Evolutionary conservation across 2,113 vertebrate genomes (phyloP), one percentile per base, ranked within the genome.

Genomic region (Hydropotes inermis): DNA sequence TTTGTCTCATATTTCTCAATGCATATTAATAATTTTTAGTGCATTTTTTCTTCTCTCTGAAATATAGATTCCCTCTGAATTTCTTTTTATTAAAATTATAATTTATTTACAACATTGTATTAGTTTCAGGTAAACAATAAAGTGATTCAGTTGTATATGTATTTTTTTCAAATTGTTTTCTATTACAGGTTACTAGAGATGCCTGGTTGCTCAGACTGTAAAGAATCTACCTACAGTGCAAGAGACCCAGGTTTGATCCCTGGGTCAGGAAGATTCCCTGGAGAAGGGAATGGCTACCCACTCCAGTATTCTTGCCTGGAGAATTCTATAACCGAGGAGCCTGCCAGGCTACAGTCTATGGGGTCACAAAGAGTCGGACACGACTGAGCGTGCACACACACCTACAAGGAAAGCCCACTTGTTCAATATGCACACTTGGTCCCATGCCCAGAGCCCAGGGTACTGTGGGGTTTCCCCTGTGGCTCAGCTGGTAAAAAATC

Each of bases 311-410:
- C 67, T 70, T 70, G 17, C 67, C 19, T 70, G 67, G 67, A 70
- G 67, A 70, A 70, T 70, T 70, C n/a, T 70, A 12, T 70, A 70
- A 70, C n/a, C 12, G 67, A 70, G 10, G n/a, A 70, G n/a, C 10
- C n/a, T 70, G n/a, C n/a, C 0, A 0, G 67, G 67, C n/a, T 23
- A 39, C 10, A 70, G 10, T 70, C 67, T 10, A 23, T 23, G n/a
- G 67, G 2, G n/a, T 70, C 67, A 39, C 67, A 70, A 39, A 70
- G 67, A 70, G 19, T 39, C 1, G 2, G 67, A 70, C 67, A 70
- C 2, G 2, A 39, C 67, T 39, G n/a, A 70, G 10, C 19, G 12
- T 70, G n/a, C 9, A 70, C 17, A 23, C n/a, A 39, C 67, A 70
- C n/a, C n/a, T 70, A 23, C 12, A 23, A 1, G n/a, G 67, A 70